These are phyloP conservation scores for Micromys minutus DNA, from an alignment of 2,113 vertebrate genomes.

Conservation along the genomic window DNA sequence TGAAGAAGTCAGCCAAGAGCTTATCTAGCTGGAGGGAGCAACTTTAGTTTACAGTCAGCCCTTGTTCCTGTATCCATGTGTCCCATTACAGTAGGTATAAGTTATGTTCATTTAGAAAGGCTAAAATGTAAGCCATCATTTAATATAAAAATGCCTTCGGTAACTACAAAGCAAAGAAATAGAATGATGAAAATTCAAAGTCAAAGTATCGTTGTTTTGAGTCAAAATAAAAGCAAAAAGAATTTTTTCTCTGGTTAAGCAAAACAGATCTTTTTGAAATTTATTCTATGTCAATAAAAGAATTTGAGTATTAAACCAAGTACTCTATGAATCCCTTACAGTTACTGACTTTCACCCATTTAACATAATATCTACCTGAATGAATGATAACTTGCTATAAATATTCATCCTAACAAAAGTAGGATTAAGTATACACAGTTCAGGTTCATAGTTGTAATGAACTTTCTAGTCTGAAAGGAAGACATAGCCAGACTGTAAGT, in stretches of 20 bases:
- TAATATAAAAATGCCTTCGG: constrained; percentile 35
- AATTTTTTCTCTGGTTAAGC: constrained; percentile 36
- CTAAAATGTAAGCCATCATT: constrained; percentile 37
- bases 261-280: constrained; percentile 5
- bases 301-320: constrained; percentile 43
- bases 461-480: constrained; percentile 22
- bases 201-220: constrained; percentile 13
- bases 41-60: neutral
- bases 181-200: constrained; percentile 41
- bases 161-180: constrained; percentile 44
- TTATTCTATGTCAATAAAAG: constrained; percentile 8
- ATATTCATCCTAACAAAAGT: constrained; percentile 47
- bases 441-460: neutral
- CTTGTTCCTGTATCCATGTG: neutral
- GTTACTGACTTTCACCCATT: constrained; percentile 27
- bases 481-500: neutral
- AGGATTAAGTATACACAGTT: neutral
- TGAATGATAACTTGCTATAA: constrained; percentile 20
- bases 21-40: neutral
- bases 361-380: constrained; percentile 1
- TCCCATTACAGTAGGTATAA: neutral
- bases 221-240: neutral
- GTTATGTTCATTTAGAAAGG: constrained; percentile 24
- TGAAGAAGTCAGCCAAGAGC: constrained; percentile 26
- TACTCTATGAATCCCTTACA: constrained; percentile 30